A percentile compares a stretch with the other conserved stretches of the same genome.
Conservation (phyloP, 1,140 invertebrate species). For the Tetragnatha versicolor region DNA sequence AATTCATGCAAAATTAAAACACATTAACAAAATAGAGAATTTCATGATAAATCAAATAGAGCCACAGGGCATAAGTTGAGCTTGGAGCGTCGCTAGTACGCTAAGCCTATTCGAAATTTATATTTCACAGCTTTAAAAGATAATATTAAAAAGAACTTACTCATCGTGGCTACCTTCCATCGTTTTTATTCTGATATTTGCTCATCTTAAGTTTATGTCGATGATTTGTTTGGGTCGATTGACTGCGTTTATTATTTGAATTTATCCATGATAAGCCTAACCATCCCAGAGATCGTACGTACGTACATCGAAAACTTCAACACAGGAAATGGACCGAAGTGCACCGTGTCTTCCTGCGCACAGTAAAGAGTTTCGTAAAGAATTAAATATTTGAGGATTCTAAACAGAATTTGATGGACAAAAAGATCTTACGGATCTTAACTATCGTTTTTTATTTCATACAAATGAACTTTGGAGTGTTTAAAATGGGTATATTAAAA, state of each 20-base stretch:
- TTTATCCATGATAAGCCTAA: conserved; percentile 46
- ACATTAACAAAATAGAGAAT: conserved; percentile 5
- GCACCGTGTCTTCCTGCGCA: conserved; percentile 26
- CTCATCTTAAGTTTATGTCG: conserved; percentile 47
- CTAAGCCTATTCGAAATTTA: conserved; percentile 40
- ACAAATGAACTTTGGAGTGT: too few relatives aligned
- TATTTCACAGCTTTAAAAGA: conserved; percentile 7
- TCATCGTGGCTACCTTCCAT: conserved; percentile 62
- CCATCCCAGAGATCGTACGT: conserved; percentile 43
- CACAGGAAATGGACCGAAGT: conserved; percentile 50
- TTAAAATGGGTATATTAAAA: too few relatives aligned
- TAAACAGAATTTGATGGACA: neutral
- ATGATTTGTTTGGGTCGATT: too few relatives aligned
- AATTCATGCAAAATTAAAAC: neutral
- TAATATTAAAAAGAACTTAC: conserved; percentile 58
- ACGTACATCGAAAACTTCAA: conserved; percentile 40
- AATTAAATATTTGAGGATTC: neutral
- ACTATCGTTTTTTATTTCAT: too few relatives aligned
- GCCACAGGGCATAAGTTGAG: conserved; percentile 44
- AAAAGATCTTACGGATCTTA: too few relatives aligned
- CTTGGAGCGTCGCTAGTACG: conserved; percentile 32
- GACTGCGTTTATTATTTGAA: too few relatives aligned
- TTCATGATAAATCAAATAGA: conserved; percentile 20
- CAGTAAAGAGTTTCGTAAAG: conserved; percentile 34
- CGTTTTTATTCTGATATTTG: conserved; percentile 57